A percentile compares a stretch with the other conserved stretches of the same genome.
These are phyloP conservation scores for Dysmachus trigonus DNA, from an alignment of 2,888 invertebrate species.

Conservation along the genomic window DNA sequence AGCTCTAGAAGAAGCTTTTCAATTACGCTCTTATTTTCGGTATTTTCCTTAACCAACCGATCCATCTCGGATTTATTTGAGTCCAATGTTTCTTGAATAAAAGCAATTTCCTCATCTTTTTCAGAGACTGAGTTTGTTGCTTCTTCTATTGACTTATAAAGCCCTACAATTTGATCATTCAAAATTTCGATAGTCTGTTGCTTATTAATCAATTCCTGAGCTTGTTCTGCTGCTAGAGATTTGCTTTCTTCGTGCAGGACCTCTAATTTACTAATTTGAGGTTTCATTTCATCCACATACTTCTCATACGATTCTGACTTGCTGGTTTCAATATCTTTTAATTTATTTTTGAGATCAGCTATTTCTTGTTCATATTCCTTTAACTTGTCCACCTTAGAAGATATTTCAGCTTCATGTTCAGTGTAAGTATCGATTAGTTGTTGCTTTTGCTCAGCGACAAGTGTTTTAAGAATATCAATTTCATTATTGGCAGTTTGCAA, in stretches of 20 bases:
- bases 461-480: slow-evolving; percentile 59
- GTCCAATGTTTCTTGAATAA: slow-evolving; percentile 64
- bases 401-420: slow-evolving; percentile 58
- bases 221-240: slow-evolving; percentile 55
- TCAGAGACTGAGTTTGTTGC: slow-evolving; percentile 66
- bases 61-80: slow-evolving; percentile 65
- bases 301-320: slow-evolving; percentile 57
- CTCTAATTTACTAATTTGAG: slow-evolving; percentile 56
- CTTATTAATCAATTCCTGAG: slow-evolving; percentile 66
- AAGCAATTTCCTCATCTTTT: slow-evolving; percentile 65
- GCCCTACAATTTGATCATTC: slow-evolving; percentile 66
- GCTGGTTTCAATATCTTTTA: slow-evolving; percentile 66
- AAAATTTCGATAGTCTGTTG: slow-evolving; percentile 72
- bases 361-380: slow-evolving; percentile 60
- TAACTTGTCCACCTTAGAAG: slow-evolving; percentile 53
- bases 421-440: slow-evolving; percentile 62
- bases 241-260: slow-evolving; percentile 60
- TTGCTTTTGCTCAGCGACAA: slow-evolving; percentile 63
- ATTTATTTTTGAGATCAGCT: slow-evolving; percentile 63
- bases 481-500: slow-evolving; percentile 58
- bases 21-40: slow-evolving; percentile 57
- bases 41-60: slow-evolving; percentile 62
- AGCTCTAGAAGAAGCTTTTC: slow-evolving; percentile 53
- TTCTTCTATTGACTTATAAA: slow-evolving; percentile 69
- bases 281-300: slow-evolving; percentile 53